phyloP scores from a whole-genome alignment of 2,888 invertebrate species.

The Monoplex corrugatus region DNA sequence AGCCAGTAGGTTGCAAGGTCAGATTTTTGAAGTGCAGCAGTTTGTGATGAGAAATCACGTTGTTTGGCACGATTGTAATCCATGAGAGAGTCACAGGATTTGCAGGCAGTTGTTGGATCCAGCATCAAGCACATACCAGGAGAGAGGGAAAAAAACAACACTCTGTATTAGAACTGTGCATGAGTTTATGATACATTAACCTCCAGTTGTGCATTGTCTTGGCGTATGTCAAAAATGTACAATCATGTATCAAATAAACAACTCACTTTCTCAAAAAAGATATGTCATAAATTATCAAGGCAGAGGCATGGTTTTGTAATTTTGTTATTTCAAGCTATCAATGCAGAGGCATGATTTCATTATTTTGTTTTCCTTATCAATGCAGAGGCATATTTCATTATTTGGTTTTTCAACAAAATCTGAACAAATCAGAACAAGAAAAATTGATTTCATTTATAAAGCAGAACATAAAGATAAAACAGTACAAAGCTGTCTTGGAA shows the following conservation, averaged over 20 bases:
- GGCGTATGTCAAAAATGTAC: neutral
- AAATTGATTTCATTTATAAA: too few species aligned
- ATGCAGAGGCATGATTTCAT: too few species aligned
- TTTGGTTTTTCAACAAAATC: too few species aligned
- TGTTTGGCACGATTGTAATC: constrained; percentile 22
- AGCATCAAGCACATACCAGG: constrained; percentile 54
- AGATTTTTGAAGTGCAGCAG: neutral
- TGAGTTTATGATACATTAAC: neutral
- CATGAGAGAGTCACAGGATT: constrained; percentile 20
- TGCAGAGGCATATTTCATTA: too few species aligned
- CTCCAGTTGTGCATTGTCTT: neutral
- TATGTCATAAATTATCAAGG: neutral
- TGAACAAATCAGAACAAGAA: too few species aligned
- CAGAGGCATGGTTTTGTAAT: constrained; percentile 9
- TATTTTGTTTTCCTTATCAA: too few species aligned
- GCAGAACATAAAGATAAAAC: too few species aligned
- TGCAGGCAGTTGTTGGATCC: constrained; percentile 45
- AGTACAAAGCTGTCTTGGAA: too few species aligned
- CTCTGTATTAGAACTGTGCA: constrained; percentile 49
- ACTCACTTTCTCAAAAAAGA: too few species aligned
- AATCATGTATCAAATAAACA: neutral
- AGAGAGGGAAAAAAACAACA: constrained; percentile 56
- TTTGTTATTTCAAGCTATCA: too few species aligned
- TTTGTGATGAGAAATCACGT: neutral
- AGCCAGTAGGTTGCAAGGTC: constrained; percentile 28